These are phyloP conservation scores for Larimichthys crocea DNA, from an alignment of 2,113 vertebrate species.

Conservation along the genomic window DNA sequence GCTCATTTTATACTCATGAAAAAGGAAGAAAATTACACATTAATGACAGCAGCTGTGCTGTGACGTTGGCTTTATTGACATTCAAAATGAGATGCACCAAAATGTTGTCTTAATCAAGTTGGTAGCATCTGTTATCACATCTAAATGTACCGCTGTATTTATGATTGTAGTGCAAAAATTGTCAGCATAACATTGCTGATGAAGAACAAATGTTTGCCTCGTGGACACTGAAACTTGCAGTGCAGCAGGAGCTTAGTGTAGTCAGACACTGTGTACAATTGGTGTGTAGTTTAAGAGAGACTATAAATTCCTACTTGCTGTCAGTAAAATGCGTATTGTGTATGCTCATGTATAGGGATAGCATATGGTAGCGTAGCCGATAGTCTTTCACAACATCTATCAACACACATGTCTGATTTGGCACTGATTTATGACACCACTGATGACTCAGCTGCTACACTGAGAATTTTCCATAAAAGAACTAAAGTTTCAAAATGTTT, in stretches of 20 bases:
- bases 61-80: not conserved
- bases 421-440: too few relatives aligned
- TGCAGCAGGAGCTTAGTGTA: not conserved
- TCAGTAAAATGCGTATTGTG: too few relatives aligned
- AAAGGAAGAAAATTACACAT: not conserved
- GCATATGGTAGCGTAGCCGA: too few relatives aligned
- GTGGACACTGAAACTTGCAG: not conserved
- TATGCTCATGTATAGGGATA: too few relatives aligned
- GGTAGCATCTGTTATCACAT: not conserved
- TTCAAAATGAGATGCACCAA: not conserved
- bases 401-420: not conserved
- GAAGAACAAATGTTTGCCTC: not conserved
- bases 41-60: not conserved
- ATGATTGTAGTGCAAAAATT: not conserved
- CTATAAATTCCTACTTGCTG: not conserved
- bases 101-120: not conserved
- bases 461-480: too few relatives aligned
- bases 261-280: too few relatives aligned
- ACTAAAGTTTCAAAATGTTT: too few relatives aligned
- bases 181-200: not conserved
- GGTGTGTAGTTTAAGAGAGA: too few relatives aligned
- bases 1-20: not conserved
- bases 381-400: not conserved
- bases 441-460: too few relatives aligned
- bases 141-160: not conserved